phyloP scores from a whole-genome alignment of 2,888 invertebrate genomes.

The Leptogaster cylindrica region DNA sequence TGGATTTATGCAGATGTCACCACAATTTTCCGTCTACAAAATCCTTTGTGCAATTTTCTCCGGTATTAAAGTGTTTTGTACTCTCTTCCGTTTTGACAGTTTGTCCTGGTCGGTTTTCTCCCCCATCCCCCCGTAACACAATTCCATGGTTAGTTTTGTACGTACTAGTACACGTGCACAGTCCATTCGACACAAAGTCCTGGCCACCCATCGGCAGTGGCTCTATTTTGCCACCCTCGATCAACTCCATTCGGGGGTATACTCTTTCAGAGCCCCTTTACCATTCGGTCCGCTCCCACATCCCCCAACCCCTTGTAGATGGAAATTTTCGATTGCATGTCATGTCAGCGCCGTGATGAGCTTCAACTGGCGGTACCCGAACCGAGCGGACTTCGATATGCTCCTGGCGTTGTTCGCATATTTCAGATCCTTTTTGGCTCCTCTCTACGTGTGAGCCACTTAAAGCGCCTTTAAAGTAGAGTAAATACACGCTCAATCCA shows the following conservation, averaged over 20 bases:
- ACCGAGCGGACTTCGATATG: neutral
- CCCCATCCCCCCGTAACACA: too few species aligned
- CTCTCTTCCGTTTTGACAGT: slow-evolving; percentile 8
- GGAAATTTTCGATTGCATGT: slow-evolving; percentile 6
- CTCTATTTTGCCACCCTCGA: neutral
- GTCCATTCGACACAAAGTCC: too few species aligned
- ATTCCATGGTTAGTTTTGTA: neutral
- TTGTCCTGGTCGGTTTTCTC: neutral
- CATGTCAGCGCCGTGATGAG: neutral
- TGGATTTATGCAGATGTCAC: slow-evolving; percentile 1
- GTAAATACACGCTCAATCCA: neutral
- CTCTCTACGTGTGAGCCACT: neutral
- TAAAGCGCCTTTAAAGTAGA: neutral
- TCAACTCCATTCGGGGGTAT: neutral
- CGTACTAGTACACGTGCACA: neutral
- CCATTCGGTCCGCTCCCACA: neutral
- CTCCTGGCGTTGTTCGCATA: neutral
- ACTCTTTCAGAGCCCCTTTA: neutral
- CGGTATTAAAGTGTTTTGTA: slow-evolving; percentile 2
- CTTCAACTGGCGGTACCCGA: neutral
- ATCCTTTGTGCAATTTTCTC: neutral
- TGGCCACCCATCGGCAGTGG: too few species aligned
- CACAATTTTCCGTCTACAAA: neutral
- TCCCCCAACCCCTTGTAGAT: neutral
- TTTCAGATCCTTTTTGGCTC: neutral